phyloP scores from a whole-genome alignment of 1,140 invertebrate species.

The Bombus cullumanus region DNA sequence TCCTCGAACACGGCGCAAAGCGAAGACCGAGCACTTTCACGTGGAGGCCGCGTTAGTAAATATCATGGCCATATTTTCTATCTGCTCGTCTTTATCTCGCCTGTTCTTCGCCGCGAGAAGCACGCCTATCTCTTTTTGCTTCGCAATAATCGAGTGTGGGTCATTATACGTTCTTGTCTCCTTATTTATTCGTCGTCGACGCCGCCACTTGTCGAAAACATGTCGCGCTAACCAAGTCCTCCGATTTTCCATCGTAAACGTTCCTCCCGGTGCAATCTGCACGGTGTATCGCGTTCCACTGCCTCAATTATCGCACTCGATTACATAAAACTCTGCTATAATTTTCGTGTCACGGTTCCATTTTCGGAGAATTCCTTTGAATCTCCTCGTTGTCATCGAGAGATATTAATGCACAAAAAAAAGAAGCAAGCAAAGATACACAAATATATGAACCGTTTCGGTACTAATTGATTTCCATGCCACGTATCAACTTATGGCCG shows the following conservation, averaged over 20 bases:
- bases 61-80: constrained; percentile 78
- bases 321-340: not conserved
- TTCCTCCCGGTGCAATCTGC: not conserved
- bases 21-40: constrained; percentile 76
- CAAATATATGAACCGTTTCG: not conserved
- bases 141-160: constrained; percentile 43
- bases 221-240: not conserved
- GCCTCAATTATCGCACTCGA: constrained; percentile 4
- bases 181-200: constrained; percentile 41
- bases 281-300: constrained; percentile 10
- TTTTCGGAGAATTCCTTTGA: not conserved
- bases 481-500: too few relatives aligned
- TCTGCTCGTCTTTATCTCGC: constrained; percentile 69
- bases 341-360: not conserved
- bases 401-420: not conserved
- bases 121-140: constrained; percentile 28
- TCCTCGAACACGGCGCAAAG: constrained; percentile 71
- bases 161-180: constrained; percentile 56
- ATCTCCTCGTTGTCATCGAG: too few relatives aligned
- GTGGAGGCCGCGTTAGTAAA: constrained; percentile 76
- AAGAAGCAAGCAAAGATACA: not conserved
- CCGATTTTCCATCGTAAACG: constrained; percentile 14
- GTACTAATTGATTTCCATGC: not conserved
- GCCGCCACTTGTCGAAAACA: constrained; percentile 29
- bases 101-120: constrained; percentile 38